These are phyloP conservation scores for Branchellion lobata DNA, from an alignment of 2,888 invertebrate species.

Conservation along the genomic window DNA sequence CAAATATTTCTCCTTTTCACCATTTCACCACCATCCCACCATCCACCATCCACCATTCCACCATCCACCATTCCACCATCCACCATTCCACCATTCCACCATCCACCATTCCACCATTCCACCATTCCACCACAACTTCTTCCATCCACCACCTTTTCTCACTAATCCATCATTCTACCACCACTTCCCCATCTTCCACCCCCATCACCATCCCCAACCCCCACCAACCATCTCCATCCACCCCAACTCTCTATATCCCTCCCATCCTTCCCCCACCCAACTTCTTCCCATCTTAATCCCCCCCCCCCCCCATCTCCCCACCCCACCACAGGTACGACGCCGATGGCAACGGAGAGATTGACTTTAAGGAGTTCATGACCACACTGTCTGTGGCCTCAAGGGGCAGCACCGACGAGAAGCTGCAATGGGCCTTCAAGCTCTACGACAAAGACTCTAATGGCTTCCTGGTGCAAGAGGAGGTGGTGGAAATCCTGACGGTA, in stretches of 20 bases:
- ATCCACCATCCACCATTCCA: too few species aligned
- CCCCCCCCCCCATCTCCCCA: background rate
- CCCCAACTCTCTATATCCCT: too few species aligned
- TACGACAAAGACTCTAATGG: slow-evolving; percentile 48
- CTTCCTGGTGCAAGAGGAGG: slow-evolving; percentile 35
- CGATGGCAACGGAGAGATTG: slow-evolving; percentile 47
- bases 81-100: too few species aligned
- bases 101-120: too few species aligned
- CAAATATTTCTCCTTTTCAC: too few species aligned
- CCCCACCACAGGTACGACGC: slow-evolving; percentile 41
- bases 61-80: too few species aligned
- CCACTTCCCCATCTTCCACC: background rate
- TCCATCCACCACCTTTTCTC: background rate
- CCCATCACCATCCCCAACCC: background rate
- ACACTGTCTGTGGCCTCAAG: slow-evolving; percentile 46
- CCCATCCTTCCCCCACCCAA: background rate
- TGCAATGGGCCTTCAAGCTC: slow-evolving; percentile 46
- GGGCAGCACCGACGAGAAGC: slow-evolving; percentile 44
- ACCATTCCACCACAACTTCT: background rate
- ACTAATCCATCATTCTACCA: background rate
- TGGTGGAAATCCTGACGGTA: slow-evolving; percentile 46
- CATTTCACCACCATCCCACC: too few species aligned
- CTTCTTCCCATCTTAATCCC: background rate
- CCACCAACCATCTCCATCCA: too few species aligned
- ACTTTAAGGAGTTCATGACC: slow-evolving; percentile 48